Evolutionary conservation across 2,797 vertebrate species (phyloP).

Genomic region (Lagodon rhomboides): DNA sequence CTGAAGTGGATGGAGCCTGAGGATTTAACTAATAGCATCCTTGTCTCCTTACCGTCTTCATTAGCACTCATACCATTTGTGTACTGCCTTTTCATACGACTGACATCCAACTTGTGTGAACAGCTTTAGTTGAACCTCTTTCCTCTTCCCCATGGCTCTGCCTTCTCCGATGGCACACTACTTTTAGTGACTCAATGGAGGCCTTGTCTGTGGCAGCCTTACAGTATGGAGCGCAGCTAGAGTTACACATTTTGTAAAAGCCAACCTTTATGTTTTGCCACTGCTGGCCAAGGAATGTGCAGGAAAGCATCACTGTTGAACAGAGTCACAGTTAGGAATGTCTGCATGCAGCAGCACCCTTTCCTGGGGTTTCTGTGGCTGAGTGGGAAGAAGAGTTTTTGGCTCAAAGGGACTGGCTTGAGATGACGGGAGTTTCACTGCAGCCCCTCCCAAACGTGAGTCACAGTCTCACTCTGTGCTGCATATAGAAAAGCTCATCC

Average conservation of each 20-base stretch:
- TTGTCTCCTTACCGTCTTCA: constrained; percentile 60
- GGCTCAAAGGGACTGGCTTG: constrained; percentile 48
- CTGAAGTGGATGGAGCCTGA: constrained; percentile 59
- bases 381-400: constrained; percentile 62
- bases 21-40: constrained; percentile 70
- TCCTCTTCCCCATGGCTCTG: constrained; percentile 10
- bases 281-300: constrained; percentile 71
- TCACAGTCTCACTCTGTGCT: constrained; percentile 49
- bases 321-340: constrained; percentile 67
- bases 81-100: constrained; percentile 17
- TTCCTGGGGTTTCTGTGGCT: constrained; percentile 68
- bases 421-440: constrained; percentile 44
- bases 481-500: constrained; percentile 28
- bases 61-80: constrained; percentile 48
- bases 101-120: constrained; percentile 6
- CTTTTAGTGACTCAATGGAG: constrained; percentile 53
- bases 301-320: constrained; percentile 53
- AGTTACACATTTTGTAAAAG: constrained; percentile 68
- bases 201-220: constrained; percentile 68
- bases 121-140: constrained; percentile 4
- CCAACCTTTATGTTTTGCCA: constrained; percentile 63
- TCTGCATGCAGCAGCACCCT: constrained; percentile 62
- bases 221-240: constrained; percentile 41
- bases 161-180: constrained; percentile 17
- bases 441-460: constrained; percentile 54